Evolutionary conservation across 2,888 invertebrate species (phyloP), one percentile per base, ranked within the genome.

Genomic region (Eurytoma adleriae): DNA sequence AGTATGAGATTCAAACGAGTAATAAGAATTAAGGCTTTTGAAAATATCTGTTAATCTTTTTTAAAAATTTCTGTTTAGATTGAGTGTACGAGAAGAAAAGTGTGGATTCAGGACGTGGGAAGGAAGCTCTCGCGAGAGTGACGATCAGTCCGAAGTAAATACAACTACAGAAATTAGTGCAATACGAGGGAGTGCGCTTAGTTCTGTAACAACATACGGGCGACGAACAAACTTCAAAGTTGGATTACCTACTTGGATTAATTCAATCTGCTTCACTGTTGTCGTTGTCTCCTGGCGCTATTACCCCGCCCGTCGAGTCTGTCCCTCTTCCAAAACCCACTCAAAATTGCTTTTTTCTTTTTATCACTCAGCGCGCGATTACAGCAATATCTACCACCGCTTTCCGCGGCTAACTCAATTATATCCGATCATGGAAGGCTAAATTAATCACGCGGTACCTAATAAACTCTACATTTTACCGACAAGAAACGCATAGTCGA

Each of bases 171-270:
- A 74, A 78, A 80, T 78, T 81, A 78, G 78, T 18, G 78, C 72
- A 68, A 69, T 71, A 56, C 64, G 72, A 30, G 69, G 13, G 61
- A 20, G 52, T 18, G 57, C 62, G 73, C 73, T 69, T 64, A 73
- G 72, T 78, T 78, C 69, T 69, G 61, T 70, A 81, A 78, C 80
- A 78, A 81, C 80, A 70, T 69, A 69, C 78, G 73, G 57, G 73
- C 64, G 78, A 66, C 71, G 56, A 78, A 74, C 73, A 77, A 79
- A 82, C 77, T 77, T 77, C 70, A 66, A 75, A 82, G 76, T 79
- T 79, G 82, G 73, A 82, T 82, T 79, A 82, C 66, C 77, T 72
- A 71, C 74, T 76, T 50, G 73, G 74, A 77, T 82, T 78, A 77
- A 82, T 79, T 77, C 82, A 62, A 79, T 79, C 77, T 14, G 76